Percentiles rank a stretch among this genome's conserved stretches.
These are phyloP conservation scores for Urocolius indicus DNA, from an alignment of 2,113 vertebrate species.

Conservation along the genomic window DNA sequence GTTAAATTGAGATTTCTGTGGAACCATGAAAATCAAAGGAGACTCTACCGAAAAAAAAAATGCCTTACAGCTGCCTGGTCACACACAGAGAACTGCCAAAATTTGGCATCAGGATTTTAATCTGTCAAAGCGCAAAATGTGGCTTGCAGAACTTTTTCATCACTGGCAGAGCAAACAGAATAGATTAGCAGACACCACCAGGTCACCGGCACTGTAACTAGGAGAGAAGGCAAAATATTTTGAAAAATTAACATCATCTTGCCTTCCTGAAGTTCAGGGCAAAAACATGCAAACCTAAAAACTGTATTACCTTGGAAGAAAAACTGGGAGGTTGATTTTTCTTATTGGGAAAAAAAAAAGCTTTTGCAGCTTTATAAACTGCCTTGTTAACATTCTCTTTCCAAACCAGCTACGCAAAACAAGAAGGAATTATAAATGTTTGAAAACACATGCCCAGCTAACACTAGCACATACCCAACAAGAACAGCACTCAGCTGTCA, in stretches of 20 bases:
- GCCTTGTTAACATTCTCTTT: background rate
- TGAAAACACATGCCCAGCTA: background rate
- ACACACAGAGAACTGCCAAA: conserved; percentile 34
- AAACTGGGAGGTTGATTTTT: background rate
- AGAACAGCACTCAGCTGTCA: background rate
- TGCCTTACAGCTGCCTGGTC: background rate
- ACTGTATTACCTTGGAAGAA: background rate
- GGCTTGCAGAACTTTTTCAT: background rate
- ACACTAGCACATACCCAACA: background rate
- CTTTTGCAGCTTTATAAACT: background rate
- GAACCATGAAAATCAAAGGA: conserved; percentile 8
- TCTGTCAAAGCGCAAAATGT: background rate
- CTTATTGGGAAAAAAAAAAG: background rate
- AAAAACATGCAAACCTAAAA: fast-evolving
- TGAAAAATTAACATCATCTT: background rate
- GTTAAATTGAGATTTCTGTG: conserved; percentile 29
- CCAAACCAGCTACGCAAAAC: background rate
- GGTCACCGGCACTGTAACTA: background rate
- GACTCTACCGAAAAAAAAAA: background rate
- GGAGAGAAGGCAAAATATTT: background rate
- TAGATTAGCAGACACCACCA: background rate
- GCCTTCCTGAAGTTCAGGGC: background rate
- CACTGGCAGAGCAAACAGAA: background rate
- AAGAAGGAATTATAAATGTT: conserved; percentile 12
- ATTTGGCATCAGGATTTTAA: conserved; percentile 3